Conservation (phyloP, 2,113 vertebrate species). For the Sitta europaea region DNA sequence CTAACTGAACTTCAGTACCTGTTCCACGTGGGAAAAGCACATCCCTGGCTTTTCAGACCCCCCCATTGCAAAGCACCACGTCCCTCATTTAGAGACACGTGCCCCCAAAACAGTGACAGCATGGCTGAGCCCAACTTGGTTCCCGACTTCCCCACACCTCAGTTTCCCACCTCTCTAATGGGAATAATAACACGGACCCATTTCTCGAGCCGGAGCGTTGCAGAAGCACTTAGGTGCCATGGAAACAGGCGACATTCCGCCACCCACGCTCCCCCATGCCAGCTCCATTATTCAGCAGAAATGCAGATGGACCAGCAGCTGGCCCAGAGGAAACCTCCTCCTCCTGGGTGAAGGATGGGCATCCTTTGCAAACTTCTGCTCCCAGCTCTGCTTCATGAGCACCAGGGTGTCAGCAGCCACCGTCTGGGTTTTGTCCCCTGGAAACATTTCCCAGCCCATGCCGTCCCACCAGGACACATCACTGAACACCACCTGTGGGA, state of each 20-base stretch:
- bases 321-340: not conserved
- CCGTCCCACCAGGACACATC: not conserved
- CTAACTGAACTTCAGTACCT: not conserved
- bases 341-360: not conserved
- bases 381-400: rapidly evolving
- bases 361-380: not conserved
- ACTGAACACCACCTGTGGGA: rapidly evolving
- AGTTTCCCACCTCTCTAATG: slow-evolving; percentile 12
- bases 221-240: slow-evolving; percentile 49
- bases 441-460: not conserved
- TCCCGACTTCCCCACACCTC: not conserved
- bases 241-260: slow-evolving; percentile 24
- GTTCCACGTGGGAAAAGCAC: not conserved
- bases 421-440: not conserved
- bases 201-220: not conserved
- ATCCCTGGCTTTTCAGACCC: not conserved
- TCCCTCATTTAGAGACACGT: rapidly evolving
- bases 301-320: not conserved
- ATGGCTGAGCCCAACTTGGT: not conserved
- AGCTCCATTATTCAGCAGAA: slow-evolving; percentile 24
- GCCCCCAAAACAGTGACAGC: not conserved
- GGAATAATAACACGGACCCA: not conserved
- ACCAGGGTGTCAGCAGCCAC: rapidly evolving
- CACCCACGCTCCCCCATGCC: slow-evolving; percentile 24
- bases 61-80: not conserved